These are phyloP conservation scores for Gymnocheta viridis DNA, from an alignment of 2,888 invertebrate species.

Conservation along the genomic window DNA sequence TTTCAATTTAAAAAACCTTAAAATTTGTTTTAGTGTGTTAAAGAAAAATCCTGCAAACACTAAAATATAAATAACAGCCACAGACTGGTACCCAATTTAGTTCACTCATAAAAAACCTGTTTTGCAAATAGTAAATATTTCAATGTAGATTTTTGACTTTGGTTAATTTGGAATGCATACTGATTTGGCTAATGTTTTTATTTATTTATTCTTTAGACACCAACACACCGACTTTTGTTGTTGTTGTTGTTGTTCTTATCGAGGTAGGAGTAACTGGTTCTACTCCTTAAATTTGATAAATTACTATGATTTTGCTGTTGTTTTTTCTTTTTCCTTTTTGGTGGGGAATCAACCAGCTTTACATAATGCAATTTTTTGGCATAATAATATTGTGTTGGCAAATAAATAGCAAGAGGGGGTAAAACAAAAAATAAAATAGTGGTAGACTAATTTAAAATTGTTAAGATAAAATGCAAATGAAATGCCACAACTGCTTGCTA, in stretches of 20 bases:
- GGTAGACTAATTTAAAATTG: slow-evolving; percentile 69
- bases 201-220: no score
- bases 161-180: slow-evolving; percentile 52
- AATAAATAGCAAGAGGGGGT: slow-evolving; percentile 8
- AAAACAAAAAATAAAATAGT: slow-evolving; percentile 44
- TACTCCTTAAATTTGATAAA: slow-evolving; percentile 56
- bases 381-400: slow-evolving; percentile 63
- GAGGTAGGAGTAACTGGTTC: slow-evolving; percentile 42
- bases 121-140: slow-evolving; percentile 53
- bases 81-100: slow-evolving; percentile 60
- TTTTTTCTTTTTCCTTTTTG: not conserved
- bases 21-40: slow-evolving; percentile 3
- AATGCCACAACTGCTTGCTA: slow-evolving; percentile 62
- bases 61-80: slow-evolving; percentile 61
- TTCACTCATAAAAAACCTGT: not conserved
- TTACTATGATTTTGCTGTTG: slow-evolving; percentile 50
- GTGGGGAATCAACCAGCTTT: slow-evolving; percentile 17
- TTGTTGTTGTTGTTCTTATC: slow-evolving; percentile 3
- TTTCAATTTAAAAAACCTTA: not conserved
- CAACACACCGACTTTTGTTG: not conserved
- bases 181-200: slow-evolving; percentile 44
- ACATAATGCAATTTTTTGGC: slow-evolving; percentile 46
- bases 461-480: slow-evolving; percentile 70
- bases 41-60: not conserved
- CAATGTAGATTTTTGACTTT: slow-evolving; percentile 59